Base-by-base conservation (phyloP, 2,113 vertebrate species). In the Apistogramma diplotaenia region DNA sequence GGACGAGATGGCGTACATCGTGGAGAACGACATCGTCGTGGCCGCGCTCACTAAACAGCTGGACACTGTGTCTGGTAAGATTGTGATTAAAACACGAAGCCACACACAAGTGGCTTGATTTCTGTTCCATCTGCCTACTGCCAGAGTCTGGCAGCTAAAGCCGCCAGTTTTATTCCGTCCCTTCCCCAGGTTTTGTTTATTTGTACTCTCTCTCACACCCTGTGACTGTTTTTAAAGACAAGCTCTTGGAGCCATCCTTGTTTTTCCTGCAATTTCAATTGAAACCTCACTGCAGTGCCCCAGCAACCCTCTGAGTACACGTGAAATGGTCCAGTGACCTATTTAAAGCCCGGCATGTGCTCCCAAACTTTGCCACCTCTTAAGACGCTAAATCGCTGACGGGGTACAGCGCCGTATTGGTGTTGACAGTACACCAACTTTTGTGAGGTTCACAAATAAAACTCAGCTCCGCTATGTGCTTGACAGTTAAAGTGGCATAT, bases 1-100 rank as follows among this genome's bases (percentile, higher is more conserved):
- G 83, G 96, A 95, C 2, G 95, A 97, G 91, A 97, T 99, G 97
- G 98, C 97, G 8, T 99, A 97, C 88, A 94, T 99, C 27, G 96
- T 99, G 92, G 98, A 99, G 94, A 99, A 99, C 8, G 96, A 99
- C 78, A 90, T 99, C 85, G 93, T 99, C 59, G 96, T 99, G 95
- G 91, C 96, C 3, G 97, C 97, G 2, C 95, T 99, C 81, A 97
- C 96, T 3, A 96, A 95, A 83, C 98, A 97, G 92, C 94, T 99
- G 92, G 96, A 98, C 77, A 91, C 92, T 3, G 93, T 97, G 87
- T 91, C 96, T 85, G 97, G 98, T 99, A 95, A 93, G 15, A 11
- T 21, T 27, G 79, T 76, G 81, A 72, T 55, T 61, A 76, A 81
- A 81, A 76, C 73, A 81, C 72, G 75, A 79, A 84, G 5, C 43